Percentiles rank a stretch among this genome's conserved stretches.
Evolutionary conservation across 2,113 vertebrate genomes (phyloP).

Genomic region (Athene noctua): DNA sequence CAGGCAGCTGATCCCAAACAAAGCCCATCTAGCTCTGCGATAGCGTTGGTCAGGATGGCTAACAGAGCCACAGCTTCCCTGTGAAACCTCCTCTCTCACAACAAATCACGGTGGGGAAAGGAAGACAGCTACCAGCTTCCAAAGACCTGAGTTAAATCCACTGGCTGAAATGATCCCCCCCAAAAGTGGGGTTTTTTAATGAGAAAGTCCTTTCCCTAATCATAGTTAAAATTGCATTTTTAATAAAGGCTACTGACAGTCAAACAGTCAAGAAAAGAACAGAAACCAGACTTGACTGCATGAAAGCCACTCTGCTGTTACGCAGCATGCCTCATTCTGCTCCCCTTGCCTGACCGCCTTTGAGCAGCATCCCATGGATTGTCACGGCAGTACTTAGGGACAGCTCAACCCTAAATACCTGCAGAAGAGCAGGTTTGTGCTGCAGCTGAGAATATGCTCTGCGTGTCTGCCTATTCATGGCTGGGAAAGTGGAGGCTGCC

Average conservation of each 20-base stretch:
- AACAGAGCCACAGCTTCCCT: background rate
- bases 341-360: background rate
- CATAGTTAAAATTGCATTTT: background rate
- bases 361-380: background rate
- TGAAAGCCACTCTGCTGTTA: background rate
- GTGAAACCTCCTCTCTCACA: background rate
- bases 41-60: rapidly evolving
- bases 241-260: background rate
- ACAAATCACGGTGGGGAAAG: background rate
- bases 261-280: background rate
- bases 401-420: background rate
- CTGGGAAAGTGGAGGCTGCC: background rate
- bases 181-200: rapidly evolving
- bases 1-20: background rate
- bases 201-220: background rate
- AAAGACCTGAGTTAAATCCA: background rate
- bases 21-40: background rate
- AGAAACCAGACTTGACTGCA: background rate
- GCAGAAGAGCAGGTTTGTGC: background rate
- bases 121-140: background rate
- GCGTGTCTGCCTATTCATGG: rapidly evolving
- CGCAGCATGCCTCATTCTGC: rapidly evolving
- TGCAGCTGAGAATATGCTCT: background rate
- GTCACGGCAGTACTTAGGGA: rapidly evolving
- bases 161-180: background rate